These are phyloP conservation scores for Melieria crassipennis DNA, from an alignment of 2,888 invertebrate genomes.

Conservation along the genomic window DNA sequence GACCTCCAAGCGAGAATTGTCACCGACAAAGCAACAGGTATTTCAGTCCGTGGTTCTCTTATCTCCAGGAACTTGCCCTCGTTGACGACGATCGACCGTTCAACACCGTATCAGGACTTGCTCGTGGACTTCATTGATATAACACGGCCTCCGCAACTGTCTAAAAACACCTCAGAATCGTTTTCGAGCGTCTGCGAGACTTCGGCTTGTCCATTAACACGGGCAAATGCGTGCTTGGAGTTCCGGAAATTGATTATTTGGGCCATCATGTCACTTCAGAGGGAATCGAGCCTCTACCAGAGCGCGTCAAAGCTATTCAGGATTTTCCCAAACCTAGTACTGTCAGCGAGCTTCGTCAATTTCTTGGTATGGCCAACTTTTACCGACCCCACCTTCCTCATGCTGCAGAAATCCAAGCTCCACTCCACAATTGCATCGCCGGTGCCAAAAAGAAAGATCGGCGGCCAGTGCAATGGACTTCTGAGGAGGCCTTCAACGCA, in stretches of 20 bases:
- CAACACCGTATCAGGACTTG: not conserved
- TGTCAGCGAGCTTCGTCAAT: not conserved
- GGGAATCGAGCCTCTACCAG: no score
- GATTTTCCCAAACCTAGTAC: not conserved
- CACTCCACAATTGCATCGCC: not conserved
- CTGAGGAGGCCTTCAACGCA: not conserved
- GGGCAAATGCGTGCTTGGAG: not conserved
- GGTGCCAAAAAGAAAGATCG: conserved; percentile 3
- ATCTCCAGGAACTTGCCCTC: no score
- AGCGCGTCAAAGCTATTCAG: not conserved
- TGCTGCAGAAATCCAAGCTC: conserved; percentile 5
- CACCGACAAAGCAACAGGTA: conserved; percentile 14
- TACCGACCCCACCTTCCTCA: not conserved
- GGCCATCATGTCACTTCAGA: no score
- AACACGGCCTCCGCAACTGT: conserved; percentile 1
- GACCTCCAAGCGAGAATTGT: not conserved
- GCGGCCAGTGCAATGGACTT: not conserved
- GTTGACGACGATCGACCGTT: not conserved
- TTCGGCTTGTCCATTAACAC: not conserved
- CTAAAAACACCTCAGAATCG: not conserved
- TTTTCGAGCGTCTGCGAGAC: conserved; percentile 4
- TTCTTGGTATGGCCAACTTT: conserved; percentile 28
- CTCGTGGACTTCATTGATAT: conserved; percentile 11
- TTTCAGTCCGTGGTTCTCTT: not conserved
- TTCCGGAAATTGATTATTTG: not conserved